Percentiles rank a stretch among this genome's conserved stretches.
These are phyloP conservation scores for Astropecten irregularis DNA, from an alignment of 53 echinoderm and acorn worm genomes.

Conservation along the genomic window DNA sequence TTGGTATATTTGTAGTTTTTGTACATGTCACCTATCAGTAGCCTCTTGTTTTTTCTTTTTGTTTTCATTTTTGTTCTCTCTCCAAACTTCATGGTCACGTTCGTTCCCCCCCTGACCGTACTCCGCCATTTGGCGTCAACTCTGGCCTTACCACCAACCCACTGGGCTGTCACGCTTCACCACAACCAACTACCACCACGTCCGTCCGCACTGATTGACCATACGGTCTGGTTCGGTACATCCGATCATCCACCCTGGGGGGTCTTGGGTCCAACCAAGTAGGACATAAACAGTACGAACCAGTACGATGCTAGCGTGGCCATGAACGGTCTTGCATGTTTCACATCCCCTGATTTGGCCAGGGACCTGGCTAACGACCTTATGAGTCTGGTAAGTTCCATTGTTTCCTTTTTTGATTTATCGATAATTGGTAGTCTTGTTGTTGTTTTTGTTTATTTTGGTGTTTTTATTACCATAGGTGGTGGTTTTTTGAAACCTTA, in stretches of 20 bases:
- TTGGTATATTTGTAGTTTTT: conserved; percentile 6
- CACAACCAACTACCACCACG: too few species aligned
- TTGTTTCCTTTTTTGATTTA: too few species aligned
- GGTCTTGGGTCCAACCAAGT: conserved; percentile 40
- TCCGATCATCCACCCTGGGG: too few species aligned
- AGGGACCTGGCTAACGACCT: conserved; percentile 99
- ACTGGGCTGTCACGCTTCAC: too few species aligned
- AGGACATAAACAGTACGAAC: conserved; percentile 98
- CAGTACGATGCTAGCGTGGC: conserved; percentile 99
- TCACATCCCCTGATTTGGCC: conserved; percentile 97
- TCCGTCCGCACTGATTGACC: too few species aligned
- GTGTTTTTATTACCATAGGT: too few species aligned
- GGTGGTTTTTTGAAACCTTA: too few species aligned
- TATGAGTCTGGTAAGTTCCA: conserved; percentile 99
- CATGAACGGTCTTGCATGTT: conserved; percentile 99
- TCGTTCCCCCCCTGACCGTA: conserved; percentile 8
- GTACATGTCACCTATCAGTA: conserved; percentile 31
- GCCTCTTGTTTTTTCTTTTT: conserved; percentile 35
- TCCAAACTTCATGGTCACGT: conserved; percentile 45
- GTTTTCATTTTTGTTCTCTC: conserved; percentile 32
- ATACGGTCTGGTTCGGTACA: too few species aligned
- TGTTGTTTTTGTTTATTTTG: not conserved
- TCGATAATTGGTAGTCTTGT: not conserved
- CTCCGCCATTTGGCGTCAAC: not conserved
- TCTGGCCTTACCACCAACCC: conserved; percentile 9